These are phyloP conservation scores for Alloplasta piceator DNA, from an alignment of 2,888 invertebrate species.

Conservation along the genomic window DNA sequence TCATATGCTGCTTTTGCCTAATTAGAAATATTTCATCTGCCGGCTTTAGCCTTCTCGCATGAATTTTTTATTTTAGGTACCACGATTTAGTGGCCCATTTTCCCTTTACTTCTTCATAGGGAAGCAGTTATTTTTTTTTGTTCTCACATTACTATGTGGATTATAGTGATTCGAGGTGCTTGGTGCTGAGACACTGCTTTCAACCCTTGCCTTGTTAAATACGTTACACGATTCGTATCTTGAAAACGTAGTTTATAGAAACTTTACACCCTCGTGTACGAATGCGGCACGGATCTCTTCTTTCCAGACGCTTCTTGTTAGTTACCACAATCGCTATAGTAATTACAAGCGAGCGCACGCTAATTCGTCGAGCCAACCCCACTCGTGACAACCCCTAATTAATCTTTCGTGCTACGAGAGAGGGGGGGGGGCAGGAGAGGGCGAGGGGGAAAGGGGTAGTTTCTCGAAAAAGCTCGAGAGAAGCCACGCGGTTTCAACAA, in stretches of 20 bases:
- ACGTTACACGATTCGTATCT: constrained; percentile 54
- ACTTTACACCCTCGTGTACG: constrained; percentile 43
- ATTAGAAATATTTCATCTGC: too few relatives aligned
- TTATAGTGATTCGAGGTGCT: constrained; percentile 32
- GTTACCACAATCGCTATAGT: constrained; percentile 52
- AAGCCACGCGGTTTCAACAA: constrained; percentile 16
- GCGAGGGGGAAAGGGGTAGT: constrained; percentile 1
- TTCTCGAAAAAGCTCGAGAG: constrained; percentile 45
- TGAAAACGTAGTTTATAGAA: constrained; percentile 43
- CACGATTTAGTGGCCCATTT: too few relatives aligned
- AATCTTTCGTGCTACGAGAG: constrained; percentile 42
- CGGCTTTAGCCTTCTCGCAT: too few relatives aligned
- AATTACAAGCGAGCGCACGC: constrained; percentile 51
- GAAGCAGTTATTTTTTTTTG: neutral
- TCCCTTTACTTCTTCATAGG: neutral
- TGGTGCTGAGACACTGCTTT: constrained; percentile 64
- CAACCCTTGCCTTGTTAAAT: constrained; percentile 31
- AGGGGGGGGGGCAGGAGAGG: constrained; percentile 2
- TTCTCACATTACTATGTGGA: constrained; percentile 14
- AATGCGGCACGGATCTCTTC: constrained; percentile 32
- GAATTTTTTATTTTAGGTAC: too few relatives aligned
- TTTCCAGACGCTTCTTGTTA: constrained; percentile 50
- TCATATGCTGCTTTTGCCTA: too few relatives aligned
- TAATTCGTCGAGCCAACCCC: constrained; percentile 55
- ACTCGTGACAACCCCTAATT: constrained; percentile 58